phyloP scores from a whole-genome alignment of 2,797 vertebrate genomes.

The Buphagus erythrorhynchus region DNA sequence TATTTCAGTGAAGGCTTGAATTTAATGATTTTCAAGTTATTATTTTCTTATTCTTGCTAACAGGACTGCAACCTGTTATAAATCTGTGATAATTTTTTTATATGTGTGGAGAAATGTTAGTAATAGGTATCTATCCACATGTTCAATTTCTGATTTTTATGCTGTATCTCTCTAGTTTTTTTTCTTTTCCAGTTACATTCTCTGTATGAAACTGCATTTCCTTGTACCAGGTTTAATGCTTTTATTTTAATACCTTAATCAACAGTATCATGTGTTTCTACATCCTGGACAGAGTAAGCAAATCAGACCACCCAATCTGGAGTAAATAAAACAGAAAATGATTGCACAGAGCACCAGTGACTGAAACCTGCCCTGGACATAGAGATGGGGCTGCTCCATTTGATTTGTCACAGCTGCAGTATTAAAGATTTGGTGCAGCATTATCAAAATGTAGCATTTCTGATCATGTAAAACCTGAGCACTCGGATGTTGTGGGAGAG shows the following conservation, averaged over 20 bases:
- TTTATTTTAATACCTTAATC: slow-evolving; percentile 70
- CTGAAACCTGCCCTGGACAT: neutral
- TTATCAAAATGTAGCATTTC: neutral
- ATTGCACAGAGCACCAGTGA: neutral
- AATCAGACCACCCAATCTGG: neutral
- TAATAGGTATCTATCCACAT: neutral
- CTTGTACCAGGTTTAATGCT: slow-evolving; percentile 57
- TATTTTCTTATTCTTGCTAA: neutral
- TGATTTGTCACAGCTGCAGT: neutral
- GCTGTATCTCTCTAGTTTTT: slow-evolving; percentile 32
- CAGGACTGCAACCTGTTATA: neutral
- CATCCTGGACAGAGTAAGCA: neutral
- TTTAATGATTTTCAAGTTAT: neutral
- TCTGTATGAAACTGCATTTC: slow-evolving; percentile 24
- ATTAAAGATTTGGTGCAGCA: neutral
- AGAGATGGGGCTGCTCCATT: neutral
- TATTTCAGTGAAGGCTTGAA: neutral
- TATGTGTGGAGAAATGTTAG: neutral
- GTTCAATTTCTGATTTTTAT: neutral
- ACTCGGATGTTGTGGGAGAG: neutral
- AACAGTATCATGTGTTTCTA: slow-evolving; percentile 36
- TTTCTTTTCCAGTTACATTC: slow-evolving; percentile 52
- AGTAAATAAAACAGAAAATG: neutral
- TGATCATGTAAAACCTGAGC: neutral
- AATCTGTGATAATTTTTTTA: neutral